A percentile compares a stretch with the other conserved stretches of the same genome.
These are phyloP conservation scores for Champsocephalus esox DNA, from an alignment of 2,797 vertebrate genomes.

Conservation along the genomic window DNA sequence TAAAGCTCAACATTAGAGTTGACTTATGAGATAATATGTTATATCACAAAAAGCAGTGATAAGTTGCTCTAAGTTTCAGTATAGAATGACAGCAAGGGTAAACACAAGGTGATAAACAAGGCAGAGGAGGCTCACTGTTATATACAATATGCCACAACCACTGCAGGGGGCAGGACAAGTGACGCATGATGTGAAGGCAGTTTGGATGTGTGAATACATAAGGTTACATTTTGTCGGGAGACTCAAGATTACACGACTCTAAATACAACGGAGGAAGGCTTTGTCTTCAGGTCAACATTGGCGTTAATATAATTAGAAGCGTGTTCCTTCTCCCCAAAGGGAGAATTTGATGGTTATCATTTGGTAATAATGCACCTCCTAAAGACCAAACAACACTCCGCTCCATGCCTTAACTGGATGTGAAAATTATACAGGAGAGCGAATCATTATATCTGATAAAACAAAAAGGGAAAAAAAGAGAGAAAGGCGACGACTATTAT, in stretches of 20 bases:
- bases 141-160: slow-evolving; percentile 55
- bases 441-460: slow-evolving; percentile 71
- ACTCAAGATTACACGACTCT: slow-evolving; percentile 58
- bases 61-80: slow-evolving; percentile 41
- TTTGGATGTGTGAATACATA: slow-evolving; percentile 66
- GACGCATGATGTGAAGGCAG: slow-evolving; percentile 55
- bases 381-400: slow-evolving; percentile 79
- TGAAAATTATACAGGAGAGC: slow-evolving; percentile 75
- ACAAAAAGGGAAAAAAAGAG: neutral
- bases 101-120: slow-evolving; percentile 66
- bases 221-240: slow-evolving; percentile 62
- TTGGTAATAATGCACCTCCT: slow-evolving; percentile 80
- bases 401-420: slow-evolving; percentile 64
- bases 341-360: slow-evolving; percentile 74
- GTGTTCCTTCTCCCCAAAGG: slow-evolving; percentile 70
- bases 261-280: slow-evolving; percentile 58
- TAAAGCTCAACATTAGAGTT: slow-evolving; percentile 52
- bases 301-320: slow-evolving; percentile 78
- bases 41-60: slow-evolving; percentile 34
- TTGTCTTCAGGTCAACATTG: slow-evolving; percentile 72
- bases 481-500: slow-evolving; percentile 53
- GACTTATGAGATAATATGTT: slow-evolving; percentile 44
- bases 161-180: slow-evolving; percentile 65
- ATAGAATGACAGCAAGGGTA: slow-evolving; percentile 54
- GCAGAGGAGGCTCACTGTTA: slow-evolving; percentile 39